Percentiles rank a stretch among this genome's conserved stretches.
These are phyloP conservation scores for Lypha dubia DNA, from an alignment of 2,888 invertebrate genomes.

Conservation along the genomic window DNA sequence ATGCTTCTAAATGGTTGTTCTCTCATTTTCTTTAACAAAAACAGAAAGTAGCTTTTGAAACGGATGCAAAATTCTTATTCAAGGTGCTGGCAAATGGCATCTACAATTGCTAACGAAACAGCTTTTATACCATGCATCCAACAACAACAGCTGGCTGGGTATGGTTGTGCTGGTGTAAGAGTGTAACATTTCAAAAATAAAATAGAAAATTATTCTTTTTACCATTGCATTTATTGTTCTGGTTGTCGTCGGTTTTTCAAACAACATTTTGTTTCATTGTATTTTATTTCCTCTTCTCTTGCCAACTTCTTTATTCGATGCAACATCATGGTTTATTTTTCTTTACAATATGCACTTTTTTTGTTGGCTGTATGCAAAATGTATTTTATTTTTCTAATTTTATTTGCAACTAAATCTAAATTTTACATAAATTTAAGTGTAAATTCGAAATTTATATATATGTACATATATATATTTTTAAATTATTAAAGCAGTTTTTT, in stretches of 20 bases:
- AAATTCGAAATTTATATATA: too few relatives aligned
- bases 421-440: too few relatives aligned
- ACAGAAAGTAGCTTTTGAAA: constrained; percentile 7
- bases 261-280: constrained; percentile 1
- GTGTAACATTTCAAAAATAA: not conserved
- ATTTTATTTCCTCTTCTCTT: not conserved
- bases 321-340: constrained; percentile 10
- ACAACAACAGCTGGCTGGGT: not conserved
- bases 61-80: constrained; percentile 27
- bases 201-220: not conserved
- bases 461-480: too few relatives aligned
- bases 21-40: not conserved
- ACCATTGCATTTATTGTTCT: not conserved
- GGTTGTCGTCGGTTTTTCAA: constrained; percentile 1
- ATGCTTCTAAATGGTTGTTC: not conserved
- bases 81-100: constrained; percentile 44
- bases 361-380: constrained; percentile 4
- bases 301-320: not conserved
- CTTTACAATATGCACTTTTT: too few relatives aligned
- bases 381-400: not conserved
- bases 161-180: not conserved
- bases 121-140: not conserved
- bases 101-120: constrained; percentile 35
- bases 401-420: not conserved
- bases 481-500: too few relatives aligned